Percentiles rank a stretch among this genome's conserved stretches.
Conservation (phyloP, 2,888 invertebrate genomes). For the Apoda limacodes region DNA sequence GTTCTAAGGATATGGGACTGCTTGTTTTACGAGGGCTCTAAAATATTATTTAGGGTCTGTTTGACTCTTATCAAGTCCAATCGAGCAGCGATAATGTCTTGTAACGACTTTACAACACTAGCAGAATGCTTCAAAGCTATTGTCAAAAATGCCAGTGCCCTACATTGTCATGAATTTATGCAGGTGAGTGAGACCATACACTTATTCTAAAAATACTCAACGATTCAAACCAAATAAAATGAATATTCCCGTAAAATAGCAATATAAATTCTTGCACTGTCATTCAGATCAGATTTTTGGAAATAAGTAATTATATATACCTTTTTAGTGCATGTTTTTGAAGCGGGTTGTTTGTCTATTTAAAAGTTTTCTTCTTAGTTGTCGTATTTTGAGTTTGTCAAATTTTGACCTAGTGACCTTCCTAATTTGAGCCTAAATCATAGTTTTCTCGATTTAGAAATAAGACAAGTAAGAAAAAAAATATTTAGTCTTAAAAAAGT, state of each 20-base stretch:
- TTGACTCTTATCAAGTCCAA: constrained; percentile 84
- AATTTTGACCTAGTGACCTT: too few species aligned
- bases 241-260: neutral
- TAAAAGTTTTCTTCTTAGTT: too few species aligned
- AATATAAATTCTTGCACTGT: neutral
- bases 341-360: neutral
- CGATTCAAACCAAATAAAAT: too few species aligned
- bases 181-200: constrained; percentile 67
- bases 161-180: constrained; percentile 92
- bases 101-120: constrained; percentile 84
- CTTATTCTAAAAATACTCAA: neutral
- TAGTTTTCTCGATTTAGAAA: too few species aligned
- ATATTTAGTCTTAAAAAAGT: too few species aligned
- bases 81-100: constrained; percentile 76
- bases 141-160: constrained; percentile 79
- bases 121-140: constrained; percentile 87
- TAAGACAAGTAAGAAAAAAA: too few species aligned
- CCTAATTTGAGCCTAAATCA: too few species aligned
- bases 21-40: constrained; percentile 93
- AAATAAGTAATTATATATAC: too few species aligned
- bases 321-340: too few species aligned
- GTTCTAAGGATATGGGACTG: constrained; percentile 97
- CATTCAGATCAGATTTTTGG: too few species aligned
- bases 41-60: constrained; percentile 91
- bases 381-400: too few species aligned